Percentiles rank a stretch among this genome's conserved stretches.
These are phyloP conservation scores for Sclerurus mexicanus DNA, from an alignment of 2,113 vertebrate genomes.

Conservation along the genomic window DNA sequence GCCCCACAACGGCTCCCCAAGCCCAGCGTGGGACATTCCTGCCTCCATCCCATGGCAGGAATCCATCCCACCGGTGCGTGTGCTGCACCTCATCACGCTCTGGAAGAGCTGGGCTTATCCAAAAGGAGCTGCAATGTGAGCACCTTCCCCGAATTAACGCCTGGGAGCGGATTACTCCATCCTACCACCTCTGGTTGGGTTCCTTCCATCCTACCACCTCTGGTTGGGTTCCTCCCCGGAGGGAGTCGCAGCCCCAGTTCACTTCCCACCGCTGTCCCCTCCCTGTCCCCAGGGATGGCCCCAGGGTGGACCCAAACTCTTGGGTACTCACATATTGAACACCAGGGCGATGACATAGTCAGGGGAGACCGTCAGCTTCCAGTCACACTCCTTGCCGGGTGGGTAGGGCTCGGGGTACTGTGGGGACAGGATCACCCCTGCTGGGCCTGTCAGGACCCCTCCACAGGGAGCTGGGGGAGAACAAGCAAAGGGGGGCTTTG, in stretches of 20 bases:
- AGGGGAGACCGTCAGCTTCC: conserved; percentile 87
- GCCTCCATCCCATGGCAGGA: too few relatives aligned
- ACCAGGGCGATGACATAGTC: conserved; percentile 94
- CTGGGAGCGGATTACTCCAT: background rate
- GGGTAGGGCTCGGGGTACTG: conserved; percentile 95
- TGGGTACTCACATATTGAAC: conserved; percentile 87
- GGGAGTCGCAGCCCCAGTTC: accelerated
- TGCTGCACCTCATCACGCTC: accelerated
- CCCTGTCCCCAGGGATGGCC: background rate
- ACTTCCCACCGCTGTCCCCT: background rate
- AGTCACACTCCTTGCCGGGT: conserved; percentile 94
- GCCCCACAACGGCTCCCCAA: background rate
- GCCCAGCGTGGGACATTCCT: background rate
- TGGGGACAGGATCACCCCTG: conserved; percentile 92
- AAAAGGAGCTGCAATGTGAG: accelerated
- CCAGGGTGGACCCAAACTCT: accelerated
- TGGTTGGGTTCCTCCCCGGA: background rate
- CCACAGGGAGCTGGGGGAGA: conserved; percentile 88
- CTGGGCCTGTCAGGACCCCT: conserved; percentile 87
- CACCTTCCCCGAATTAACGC: accelerated
- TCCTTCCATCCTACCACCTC: background rate
- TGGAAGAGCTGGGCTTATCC: accelerated
- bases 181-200: too few relatives aligned
- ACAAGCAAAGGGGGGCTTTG: background rate
- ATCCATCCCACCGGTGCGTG: too few relatives aligned